These are phyloP conservation scores for Hydractinia echinata DNA, from an alignment of 30 jellyfish, hydroid and myxozoan genomes.

Conservation along the genomic window DNA sequence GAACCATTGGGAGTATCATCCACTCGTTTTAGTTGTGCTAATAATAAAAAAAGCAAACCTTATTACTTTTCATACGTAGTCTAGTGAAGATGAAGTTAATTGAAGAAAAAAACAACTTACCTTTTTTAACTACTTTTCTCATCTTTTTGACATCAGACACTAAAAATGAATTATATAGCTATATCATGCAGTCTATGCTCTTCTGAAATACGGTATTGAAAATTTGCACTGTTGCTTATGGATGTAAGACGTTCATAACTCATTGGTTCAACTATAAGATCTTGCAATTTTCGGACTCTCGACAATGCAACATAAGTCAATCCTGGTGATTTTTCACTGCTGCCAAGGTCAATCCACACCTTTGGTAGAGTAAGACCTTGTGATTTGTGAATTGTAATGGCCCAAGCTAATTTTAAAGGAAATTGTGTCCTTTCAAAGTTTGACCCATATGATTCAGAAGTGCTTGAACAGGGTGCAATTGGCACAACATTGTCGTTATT, in stretches of 20 bases:
- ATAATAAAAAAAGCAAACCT: no score
- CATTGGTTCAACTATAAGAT: constrained; percentile 39
- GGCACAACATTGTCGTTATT: constrained; percentile 18
- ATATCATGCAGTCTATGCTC: neutral
- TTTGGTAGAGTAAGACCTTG: constrained; percentile 67
- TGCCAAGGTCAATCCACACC: constrained; percentile 56
- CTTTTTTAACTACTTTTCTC: neutral
- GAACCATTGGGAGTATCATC: no score
- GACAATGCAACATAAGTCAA: constrained; percentile 53
- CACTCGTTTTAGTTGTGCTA: no score
- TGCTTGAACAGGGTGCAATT: constrained; percentile 21
- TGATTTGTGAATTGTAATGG: constrained; percentile 67
- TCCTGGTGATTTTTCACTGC: constrained; percentile 42
- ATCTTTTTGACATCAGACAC: constrained; percentile 17
- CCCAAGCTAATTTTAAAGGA: constrained; percentile 62
- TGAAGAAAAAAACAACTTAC: neutral
- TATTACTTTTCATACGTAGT: neutral
- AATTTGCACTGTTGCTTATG: neutral
- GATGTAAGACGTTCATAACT: constrained; percentile 38
- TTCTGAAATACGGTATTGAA: neutral
- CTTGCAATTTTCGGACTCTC: constrained; percentile 37
- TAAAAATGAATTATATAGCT: neutral
- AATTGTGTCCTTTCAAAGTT: constrained; percentile 39
- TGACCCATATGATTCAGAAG: constrained; percentile 31
- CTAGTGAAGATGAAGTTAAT: neutral